Evolutionary conservation across 1,140 invertebrate genomes (phyloP).

Genomic region (Drosophila ironensis): DNA sequence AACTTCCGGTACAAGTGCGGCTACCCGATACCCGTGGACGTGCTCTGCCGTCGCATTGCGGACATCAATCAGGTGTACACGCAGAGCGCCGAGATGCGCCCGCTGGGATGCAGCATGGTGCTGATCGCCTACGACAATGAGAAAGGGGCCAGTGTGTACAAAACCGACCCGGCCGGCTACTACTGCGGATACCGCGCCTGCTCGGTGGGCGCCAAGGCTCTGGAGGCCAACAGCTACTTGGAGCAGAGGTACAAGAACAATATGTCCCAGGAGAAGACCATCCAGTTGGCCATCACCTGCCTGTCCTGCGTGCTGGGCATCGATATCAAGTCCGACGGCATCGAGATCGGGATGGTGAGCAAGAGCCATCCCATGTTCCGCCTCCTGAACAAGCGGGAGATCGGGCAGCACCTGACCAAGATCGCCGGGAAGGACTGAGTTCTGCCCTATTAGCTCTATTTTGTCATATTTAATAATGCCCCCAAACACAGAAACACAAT

Average conservation of each 20-base stretch:
- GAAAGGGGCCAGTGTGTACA: conserved; percentile 94
- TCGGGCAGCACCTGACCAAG: conserved; percentile 95
- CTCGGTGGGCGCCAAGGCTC: conserved; percentile 97
- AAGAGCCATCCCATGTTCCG: conserved; percentile 93
- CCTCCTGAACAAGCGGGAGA: conserved; percentile 91
- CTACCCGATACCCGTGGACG: conserved; percentile 97
- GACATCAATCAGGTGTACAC: conserved; percentile 99
- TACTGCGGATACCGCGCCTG: conserved; percentile 97
- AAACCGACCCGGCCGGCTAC: conserved; percentile 99
- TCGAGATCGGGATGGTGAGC: conserved; percentile 97
- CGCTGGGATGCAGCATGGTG: conserved; percentile 99
- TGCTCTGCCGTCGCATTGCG: conserved; percentile 95
- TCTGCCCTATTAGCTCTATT: conserved; percentile 29
- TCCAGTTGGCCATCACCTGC: conserved; percentile 97
- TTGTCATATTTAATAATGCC: conserved; percentile 52
- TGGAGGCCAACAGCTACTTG: conserved; percentile 97
- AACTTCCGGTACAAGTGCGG: conserved; percentile 99
- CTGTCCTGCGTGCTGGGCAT: conserved; percentile 96
- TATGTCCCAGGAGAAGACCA: conserved; percentile 88
- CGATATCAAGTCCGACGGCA: conserved; percentile 97
- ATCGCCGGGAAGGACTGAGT: conserved; percentile 97
- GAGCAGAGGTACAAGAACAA: conserved; percentile 98
- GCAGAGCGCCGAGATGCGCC: conserved; percentile 99
- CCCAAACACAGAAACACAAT: conserved; percentile 26
- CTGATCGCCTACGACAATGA: conserved; percentile 96